phyloP scores from a whole-genome alignment of 2,113 vertebrate species.

The Pipra filicauda region DNA sequence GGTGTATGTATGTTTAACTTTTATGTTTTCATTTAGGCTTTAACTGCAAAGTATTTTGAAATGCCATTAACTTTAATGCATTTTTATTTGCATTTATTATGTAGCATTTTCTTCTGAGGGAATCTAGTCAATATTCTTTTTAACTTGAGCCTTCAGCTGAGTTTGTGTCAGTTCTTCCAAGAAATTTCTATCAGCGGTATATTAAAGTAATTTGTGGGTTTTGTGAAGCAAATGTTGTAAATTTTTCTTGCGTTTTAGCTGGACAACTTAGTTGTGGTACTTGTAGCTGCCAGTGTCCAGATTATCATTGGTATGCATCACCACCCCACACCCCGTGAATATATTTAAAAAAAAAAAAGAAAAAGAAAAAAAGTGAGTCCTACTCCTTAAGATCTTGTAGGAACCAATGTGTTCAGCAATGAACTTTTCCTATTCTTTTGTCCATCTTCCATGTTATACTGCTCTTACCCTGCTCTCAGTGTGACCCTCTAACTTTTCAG shows the following conservation, averaged over 20 bases:
- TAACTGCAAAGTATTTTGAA: neutral
- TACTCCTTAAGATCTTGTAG: neutral
- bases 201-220: neutral
- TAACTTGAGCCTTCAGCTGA: neutral
- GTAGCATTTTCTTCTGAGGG: neutral
- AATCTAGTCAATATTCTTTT: neutral
- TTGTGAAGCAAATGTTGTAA: neutral
- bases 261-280: neutral
- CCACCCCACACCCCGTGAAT: neutral
- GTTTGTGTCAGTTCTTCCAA: neutral
- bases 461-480: neutral
- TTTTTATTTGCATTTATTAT: conserved; percentile 4
- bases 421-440: neutral
- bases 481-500: neutral
- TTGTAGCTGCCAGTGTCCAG: neutral
- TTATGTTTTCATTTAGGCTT: conserved; percentile 2
- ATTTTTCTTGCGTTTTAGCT: neutral
- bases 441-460: neutral
- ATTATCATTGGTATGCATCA: neutral
- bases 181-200: neutral
- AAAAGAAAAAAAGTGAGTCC: neutral
- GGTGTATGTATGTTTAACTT: neutral
- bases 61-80: neutral
- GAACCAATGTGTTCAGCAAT: neutral
- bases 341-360: neutral